These are phyloP conservation scores for Percopsis omiscomaycus DNA, from an alignment of 2,797 vertebrate species.

Conservation along the genomic window DNA sequence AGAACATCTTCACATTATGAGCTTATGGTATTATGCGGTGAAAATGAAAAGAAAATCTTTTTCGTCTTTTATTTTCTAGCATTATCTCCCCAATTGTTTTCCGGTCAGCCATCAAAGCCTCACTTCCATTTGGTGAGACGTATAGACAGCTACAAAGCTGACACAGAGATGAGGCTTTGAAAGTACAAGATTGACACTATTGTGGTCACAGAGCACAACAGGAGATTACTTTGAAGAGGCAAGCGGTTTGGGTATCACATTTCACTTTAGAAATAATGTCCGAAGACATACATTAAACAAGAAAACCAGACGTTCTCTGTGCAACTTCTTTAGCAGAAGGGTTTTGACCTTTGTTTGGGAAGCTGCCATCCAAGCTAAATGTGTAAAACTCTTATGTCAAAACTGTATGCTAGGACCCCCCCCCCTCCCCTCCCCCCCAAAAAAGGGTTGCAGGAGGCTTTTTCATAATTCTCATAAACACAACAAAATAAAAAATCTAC, in stretches of 20 bases:
- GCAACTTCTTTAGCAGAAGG: too few relatives aligned
- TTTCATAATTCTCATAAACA: too few relatives aligned
- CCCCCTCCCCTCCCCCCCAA: too few relatives aligned
- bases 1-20: too few relatives aligned
- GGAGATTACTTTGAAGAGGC: slow-evolving; percentile 78
- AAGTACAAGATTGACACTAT: slow-evolving; percentile 78
- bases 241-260: slow-evolving; percentile 75
- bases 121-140: slow-evolving; percentile 60
- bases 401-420: too few relatives aligned
- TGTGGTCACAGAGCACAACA: slow-evolving; percentile 80
- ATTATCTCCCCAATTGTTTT: slow-evolving; percentile 65
- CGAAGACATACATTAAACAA: slow-evolving; percentile 53
- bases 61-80: slow-evolving; percentile 43
- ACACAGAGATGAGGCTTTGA: slow-evolving; percentile 72
- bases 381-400: too few relatives aligned
- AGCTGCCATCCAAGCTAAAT: too few relatives aligned
- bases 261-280: slow-evolving; percentile 69
- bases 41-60: slow-evolving; percentile 42
- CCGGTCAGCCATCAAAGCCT: slow-evolving; percentile 66
- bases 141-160: slow-evolving; percentile 71
- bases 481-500: too few relatives aligned
- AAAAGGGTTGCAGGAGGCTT: too few relatives aligned
- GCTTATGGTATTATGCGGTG: background rate
- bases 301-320: slow-evolving; percentile 12
- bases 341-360: too few relatives aligned